A percentile compares a stretch with the other conserved stretches of the same genome.
Evolutionary conservation across 2,113 vertebrate species (phyloP).

Genomic region (Benitochromis conjunctus): DNA sequence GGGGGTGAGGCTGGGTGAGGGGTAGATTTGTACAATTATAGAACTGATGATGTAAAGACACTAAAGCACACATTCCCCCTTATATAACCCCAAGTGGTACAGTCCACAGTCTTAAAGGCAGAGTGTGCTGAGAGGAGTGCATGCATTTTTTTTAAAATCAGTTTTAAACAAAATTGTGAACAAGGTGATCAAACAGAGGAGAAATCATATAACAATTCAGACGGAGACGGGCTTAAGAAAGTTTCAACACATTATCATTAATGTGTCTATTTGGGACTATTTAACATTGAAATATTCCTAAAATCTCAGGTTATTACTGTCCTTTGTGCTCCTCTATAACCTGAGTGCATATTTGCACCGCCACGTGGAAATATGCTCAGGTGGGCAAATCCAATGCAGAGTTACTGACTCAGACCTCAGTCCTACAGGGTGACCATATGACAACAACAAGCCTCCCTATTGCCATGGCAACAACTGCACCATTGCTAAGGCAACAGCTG

Average conservation of each 20-base stretch:
- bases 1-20: slow-evolving; percentile 49
- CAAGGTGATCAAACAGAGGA: neutral
- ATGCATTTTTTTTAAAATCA: slow-evolving; percentile 12
- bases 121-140: slow-evolving; percentile 49
- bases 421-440: slow-evolving; percentile 48
- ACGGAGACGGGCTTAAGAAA: neutral
- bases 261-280: neutral
- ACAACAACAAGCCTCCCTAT: slow-evolving; percentile 71
- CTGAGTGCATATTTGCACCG: neutral
- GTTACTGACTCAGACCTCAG: slow-evolving; percentile 10
- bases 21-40: slow-evolving; percentile 66
- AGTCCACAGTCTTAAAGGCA: slow-evolving; percentile 73
- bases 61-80: slow-evolving; percentile 23
- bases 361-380: neutral
- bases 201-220: neutral
- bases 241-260: neutral
- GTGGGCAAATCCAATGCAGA: slow-evolving; percentile 16
- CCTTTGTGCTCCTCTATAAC: neutral
- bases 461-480: slow-evolving; percentile 79
- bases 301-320: neutral
- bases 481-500: slow-evolving; percentile 78
- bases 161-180: neutral
- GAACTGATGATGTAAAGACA: slow-evolving; percentile 68
- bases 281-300: neutral
- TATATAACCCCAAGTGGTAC: slow-evolving; percentile 59